Evolutionary conservation across 2,113 vertebrate genomes (phyloP).

Genomic region (Ariopsis seemanni): DNA sequence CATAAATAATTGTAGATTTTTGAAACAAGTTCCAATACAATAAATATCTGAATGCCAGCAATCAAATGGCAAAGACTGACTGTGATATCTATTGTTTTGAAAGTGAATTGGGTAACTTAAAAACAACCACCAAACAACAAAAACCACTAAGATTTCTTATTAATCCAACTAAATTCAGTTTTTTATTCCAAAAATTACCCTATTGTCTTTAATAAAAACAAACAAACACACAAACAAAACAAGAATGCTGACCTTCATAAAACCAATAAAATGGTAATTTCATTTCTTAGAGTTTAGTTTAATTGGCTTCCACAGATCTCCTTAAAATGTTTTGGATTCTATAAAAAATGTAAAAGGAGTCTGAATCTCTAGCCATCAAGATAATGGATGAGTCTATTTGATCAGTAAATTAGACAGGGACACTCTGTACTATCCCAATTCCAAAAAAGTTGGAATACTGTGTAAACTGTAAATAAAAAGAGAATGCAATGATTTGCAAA

Average conservation of each 20-base stretch:
- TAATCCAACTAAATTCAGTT: background rate
- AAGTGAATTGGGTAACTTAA: slow-evolving; percentile 12
- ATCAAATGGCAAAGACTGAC: background rate
- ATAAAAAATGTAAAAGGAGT: slow-evolving; percentile 67
- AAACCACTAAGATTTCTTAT: background rate
- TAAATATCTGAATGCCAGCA: background rate
- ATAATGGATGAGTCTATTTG: slow-evolving; percentile 75
- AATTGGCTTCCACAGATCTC: slow-evolving; percentile 69
- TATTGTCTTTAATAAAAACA: slow-evolving; percentile 60
- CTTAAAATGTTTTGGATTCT: slow-evolving; percentile 68
- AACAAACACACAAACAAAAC: too few relatives aligned
- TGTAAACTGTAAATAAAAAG: too few relatives aligned
- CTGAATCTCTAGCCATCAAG: slow-evolving; percentile 73
- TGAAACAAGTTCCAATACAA: background rate
- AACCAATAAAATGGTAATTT: slow-evolving; percentile 75
- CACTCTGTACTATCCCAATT: slow-evolving; percentile 62
- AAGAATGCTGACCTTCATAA: slow-evolving; percentile 65
- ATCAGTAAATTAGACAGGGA: slow-evolving; percentile 70
- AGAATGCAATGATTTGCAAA: too few relatives aligned
- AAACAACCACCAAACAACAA: background rate
- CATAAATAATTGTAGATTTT: background rate
- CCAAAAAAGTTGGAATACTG: too few relatives aligned
- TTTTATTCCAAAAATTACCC: background rate
- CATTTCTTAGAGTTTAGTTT: slow-evolving; percentile 70
- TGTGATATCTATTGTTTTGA: slow-evolving; percentile 51